Conservation (phyloP, 2,113 vertebrate genomes). For the Felis chaus region DNA sequence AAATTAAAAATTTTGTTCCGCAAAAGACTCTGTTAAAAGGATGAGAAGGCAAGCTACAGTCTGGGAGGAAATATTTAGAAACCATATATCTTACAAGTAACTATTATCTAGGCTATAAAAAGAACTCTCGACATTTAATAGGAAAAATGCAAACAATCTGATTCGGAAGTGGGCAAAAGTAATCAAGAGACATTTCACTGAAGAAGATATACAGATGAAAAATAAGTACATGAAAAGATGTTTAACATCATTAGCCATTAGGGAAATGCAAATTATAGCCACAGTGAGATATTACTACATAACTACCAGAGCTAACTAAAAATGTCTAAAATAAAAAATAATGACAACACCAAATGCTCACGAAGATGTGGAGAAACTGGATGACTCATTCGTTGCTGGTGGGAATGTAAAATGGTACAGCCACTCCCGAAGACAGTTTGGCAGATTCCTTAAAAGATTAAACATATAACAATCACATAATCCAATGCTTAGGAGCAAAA, state of each 20-base stretch:
- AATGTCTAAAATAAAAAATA: conserved; percentile 1
- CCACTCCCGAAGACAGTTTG: neutral
- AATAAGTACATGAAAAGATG: neutral
- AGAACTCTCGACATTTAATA: neutral
- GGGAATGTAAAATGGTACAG: neutral
- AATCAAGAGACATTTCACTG: neutral
- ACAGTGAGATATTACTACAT: neutral
- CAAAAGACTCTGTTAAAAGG: neutral
- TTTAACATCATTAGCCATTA: neutral
- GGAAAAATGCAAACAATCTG: conserved; percentile 11
- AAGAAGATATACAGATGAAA: conserved; percentile 33
- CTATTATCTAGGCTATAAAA: neutral
- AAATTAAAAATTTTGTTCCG: neutral
- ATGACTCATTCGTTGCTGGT: neutral
- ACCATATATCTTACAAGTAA: neutral
- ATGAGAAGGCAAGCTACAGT: neutral
- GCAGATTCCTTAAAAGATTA: neutral
- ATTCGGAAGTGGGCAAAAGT: conserved; percentile 15
- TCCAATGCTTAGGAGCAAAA: neutral
- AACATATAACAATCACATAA: neutral
- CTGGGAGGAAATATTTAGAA: neutral
- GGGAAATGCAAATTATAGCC: neutral
- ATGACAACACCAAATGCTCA: neutral
- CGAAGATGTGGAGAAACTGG: neutral
- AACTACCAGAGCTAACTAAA: neutral